phyloP scores from a whole-genome alignment of 2,797 vertebrate genomes.

The Malacoraja senta region DNA sequence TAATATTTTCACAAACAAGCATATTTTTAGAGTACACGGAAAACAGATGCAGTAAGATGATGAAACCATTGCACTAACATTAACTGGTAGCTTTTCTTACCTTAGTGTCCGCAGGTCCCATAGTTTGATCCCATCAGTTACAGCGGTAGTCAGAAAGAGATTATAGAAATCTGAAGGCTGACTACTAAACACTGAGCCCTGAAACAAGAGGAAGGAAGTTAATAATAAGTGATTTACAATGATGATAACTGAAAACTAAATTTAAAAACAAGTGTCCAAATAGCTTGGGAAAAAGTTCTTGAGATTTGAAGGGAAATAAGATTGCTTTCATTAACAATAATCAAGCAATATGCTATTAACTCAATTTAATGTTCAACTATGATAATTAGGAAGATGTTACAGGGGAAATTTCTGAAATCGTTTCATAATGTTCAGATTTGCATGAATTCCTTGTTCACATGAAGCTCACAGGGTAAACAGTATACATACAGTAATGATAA shows the following conservation, averaged over 20 bases:
- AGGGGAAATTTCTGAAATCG: background rate
- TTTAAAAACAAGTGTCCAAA: background rate
- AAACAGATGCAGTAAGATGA: background rate
- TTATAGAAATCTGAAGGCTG: conserved; percentile 68
- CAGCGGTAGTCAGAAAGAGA: conserved; percentile 74
- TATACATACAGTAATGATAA: too few species aligned
- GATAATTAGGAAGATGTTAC: background rate
- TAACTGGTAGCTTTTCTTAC: conserved; percentile 52
- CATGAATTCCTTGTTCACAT: too few species aligned
- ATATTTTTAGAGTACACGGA: background rate
- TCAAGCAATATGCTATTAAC: background rate
- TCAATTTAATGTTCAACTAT: background rate
- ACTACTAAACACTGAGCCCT: conserved; percentile 74
- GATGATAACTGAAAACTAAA: background rate
- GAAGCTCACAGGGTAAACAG: too few species aligned
- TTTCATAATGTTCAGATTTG: background rate
- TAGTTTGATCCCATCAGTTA: conserved; percentile 74
- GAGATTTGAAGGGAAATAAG: too few species aligned
- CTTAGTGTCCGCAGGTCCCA: conserved; percentile 83
- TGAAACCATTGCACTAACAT: background rate
- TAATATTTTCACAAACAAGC: background rate
- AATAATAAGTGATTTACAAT: background rate
- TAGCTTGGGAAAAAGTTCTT: background rate
- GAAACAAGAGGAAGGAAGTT: conserved; percentile 38
- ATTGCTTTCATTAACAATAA: background rate